A percentile compares a stretch with the other conserved stretches of the same genome.
phyloP scores from a whole-genome alignment of 2,888 invertebrate species.

The Phymatocera aterrima region DNA sequence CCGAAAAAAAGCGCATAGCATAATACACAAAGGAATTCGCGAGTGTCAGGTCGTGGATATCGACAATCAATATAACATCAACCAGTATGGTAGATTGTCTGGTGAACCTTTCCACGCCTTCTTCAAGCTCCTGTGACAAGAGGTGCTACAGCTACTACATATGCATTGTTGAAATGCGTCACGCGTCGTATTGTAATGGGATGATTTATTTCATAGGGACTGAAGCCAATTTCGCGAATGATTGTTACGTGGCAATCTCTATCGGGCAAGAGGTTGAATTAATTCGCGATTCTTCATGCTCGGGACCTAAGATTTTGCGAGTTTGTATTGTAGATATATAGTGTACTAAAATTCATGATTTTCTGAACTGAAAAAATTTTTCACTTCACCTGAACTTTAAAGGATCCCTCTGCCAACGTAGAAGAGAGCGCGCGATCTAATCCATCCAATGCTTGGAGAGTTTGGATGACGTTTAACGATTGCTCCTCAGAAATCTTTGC shows the following conservation, averaged over 20 bases:
- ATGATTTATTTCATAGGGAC: background rate
- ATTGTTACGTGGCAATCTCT: too few relatives aligned
- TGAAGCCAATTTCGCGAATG: too few relatives aligned
- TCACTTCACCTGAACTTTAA: background rate
- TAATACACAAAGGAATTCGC: background rate
- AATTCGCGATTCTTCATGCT: too few relatives aligned
- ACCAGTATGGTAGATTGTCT: background rate
- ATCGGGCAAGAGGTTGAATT: too few relatives aligned
- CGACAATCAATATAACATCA: slow-evolving; percentile 1
- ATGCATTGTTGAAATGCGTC: background rate
- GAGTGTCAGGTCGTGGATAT: background rate
- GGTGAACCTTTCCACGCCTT: background rate
- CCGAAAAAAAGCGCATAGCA: background rate
- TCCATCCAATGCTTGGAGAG: background rate
- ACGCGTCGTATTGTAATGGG: background rate
- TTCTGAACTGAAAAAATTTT: background rate
- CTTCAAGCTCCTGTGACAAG: background rate
- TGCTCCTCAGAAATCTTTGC: background rate
- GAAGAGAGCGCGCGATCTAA: background rate
- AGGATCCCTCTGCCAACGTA: background rate
- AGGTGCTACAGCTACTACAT: background rate
- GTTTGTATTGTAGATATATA: background rate
- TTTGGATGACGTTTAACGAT: background rate
- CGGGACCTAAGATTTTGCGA: too few relatives aligned
- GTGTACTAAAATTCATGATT: background rate